A percentile compares a stretch with the other conserved stretches of the same genome.
Conservation (phyloP, 2,797 vertebrate species). For the Acrocephalus scirpaceus region DNA sequence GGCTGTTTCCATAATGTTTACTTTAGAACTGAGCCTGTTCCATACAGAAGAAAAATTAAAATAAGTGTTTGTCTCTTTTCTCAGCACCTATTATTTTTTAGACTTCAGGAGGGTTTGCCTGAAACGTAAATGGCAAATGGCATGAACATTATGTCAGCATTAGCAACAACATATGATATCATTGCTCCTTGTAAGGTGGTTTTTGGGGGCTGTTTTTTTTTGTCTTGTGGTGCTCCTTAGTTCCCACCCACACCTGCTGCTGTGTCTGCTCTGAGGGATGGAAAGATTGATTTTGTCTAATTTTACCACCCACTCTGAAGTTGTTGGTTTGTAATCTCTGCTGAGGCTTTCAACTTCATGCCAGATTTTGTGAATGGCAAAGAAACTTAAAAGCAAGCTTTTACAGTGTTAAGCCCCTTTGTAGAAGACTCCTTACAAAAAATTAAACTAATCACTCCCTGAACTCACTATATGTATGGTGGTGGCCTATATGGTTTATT, state of each 20-base stretch:
- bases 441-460: neutral
- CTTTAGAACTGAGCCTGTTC: neutral
- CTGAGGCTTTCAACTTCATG: neutral
- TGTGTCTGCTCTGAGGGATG: neutral
- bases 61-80: neutral
- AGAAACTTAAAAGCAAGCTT: neutral
- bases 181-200: neutral
- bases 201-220: neutral
- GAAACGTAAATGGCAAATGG: neutral
- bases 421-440: neutral
- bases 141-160: neutral
- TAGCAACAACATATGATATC: neutral
- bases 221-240: neutral
- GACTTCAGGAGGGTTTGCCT: neutral
- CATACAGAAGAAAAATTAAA: neutral
- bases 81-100: neutral
- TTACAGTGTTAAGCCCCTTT: neutral
- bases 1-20: neutral
- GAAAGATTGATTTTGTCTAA: conserved; percentile 36
- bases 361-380: neutral
- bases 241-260: conserved; percentile 6
- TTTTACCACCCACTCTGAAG: conserved; percentile 19
- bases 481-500: neutral
- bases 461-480: rapidly evolving
- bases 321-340: neutral